Evolutionary conservation across 2,113 vertebrate genomes (phyloP).

Genomic region (Corythaixoides concolor): DNA sequence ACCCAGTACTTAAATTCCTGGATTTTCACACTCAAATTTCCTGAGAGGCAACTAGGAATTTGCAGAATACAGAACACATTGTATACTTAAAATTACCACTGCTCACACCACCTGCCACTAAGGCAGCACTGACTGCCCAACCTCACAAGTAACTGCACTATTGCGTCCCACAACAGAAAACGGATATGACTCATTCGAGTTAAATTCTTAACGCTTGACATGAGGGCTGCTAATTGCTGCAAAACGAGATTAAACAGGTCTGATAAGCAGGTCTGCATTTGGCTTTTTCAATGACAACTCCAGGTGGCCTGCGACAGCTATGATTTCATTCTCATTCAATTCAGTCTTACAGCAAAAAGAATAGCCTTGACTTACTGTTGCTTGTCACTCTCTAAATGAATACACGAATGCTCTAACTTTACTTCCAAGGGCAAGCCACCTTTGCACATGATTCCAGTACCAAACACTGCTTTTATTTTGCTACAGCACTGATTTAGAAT

Average conservation of each 20-base stretch:
- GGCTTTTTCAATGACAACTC: background rate
- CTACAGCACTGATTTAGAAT: background rate
- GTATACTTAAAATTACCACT: background rate
- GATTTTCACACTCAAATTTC: background rate
- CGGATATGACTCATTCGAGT: slow-evolving; percentile 63
- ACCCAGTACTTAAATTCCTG: background rate
- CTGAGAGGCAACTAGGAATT: background rate
- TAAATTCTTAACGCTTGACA: slow-evolving; percentile 50
- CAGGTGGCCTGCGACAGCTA: background rate
- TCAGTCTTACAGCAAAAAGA: background rate
- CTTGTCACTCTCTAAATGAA: background rate
- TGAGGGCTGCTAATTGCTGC: slow-evolving; percentile 45
- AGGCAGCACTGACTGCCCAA: background rate
- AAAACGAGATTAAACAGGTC: slow-evolving; percentile 51
- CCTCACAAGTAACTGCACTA: background rate
- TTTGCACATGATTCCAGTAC: background rate
- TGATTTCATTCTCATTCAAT: background rate
- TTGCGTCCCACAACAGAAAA: slow-evolving; percentile 33
- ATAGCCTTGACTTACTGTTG: background rate
- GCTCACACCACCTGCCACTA: background rate
- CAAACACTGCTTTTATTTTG: background rate
- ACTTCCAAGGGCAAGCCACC: background rate
- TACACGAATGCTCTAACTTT: background rate
- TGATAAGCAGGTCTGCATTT: slow-evolving; percentile 12
- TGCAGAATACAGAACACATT: background rate